Base-by-base conservation (phyloP, 2,888 invertebrate species). In the Myathropa florea region DNA sequence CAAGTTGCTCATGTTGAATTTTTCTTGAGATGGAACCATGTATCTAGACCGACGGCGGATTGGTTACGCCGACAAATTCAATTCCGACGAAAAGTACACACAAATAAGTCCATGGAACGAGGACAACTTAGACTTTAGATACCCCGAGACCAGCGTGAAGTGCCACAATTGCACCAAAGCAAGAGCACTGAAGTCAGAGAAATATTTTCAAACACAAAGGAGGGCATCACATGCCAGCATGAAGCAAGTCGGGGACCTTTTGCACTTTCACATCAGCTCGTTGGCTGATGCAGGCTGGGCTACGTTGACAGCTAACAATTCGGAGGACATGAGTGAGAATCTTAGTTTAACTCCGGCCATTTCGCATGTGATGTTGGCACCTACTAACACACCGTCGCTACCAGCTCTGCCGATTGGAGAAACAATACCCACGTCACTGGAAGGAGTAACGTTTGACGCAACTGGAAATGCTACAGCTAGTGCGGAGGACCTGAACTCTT, bases 401-500 rank as follows among this genome's bases (percentile, higher is more conserved):
- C 92, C 70, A 36, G 73, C 59, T 3, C 10, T 71, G 36, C 76
- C 84, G 21, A 39, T 75, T 24, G 67, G 81, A 1, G 77, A 78
- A 21, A 67, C 78, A 7, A 64, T 82, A 39, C 76, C 77, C 39
- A 80, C 68, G 33, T 67, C 23, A 26, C 65, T 64, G 68, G 71
- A 76, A 59, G 85, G 24, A 12, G 59, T 73, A 1, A 0, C 59
- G 21, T 18, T 46, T 46, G 53, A 7, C 0, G 55, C 6, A 7
- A 30, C 26, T n/a, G 88, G 65, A 59, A 82, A 80, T 80, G 85
- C 46, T 0, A 88, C 89, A 4, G 88, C 80, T 57, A 90, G 90
- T 76, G 89, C 89, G 77, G 91, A 91, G 82, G 90, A 91, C 84
- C 89, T 93, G 75, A 92, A 93, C 89, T 92, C 92, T 30, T 93